These are phyloP conservation scores for Bombyx huttoni DNA, from an alignment of 2,888 invertebrate species.

Conservation along the genomic window DNA sequence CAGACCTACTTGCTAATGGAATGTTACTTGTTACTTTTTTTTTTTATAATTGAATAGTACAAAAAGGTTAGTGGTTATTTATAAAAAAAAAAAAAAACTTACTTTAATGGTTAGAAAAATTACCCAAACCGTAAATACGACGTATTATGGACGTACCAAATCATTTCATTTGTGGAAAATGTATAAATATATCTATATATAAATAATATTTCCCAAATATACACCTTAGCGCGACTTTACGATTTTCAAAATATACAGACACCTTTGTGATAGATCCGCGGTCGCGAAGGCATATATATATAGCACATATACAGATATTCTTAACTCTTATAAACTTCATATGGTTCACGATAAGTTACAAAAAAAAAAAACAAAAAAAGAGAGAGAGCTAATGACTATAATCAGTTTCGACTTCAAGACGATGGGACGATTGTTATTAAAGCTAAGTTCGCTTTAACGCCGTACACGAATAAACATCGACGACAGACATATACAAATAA, in stretches of 20 bases:
- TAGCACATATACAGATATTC: neutral
- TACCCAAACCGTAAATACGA: conserved; percentile 55
- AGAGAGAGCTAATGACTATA: conserved; percentile 59
- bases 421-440: conserved; percentile 61
- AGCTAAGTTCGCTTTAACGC: conserved; percentile 31
- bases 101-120: conserved; percentile 52
- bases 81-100: conserved; percentile 33
- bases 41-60: conserved; percentile 5
- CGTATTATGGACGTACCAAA: conserved; percentile 31
- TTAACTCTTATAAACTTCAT: neutral
- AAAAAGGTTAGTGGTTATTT: conserved; percentile 50
- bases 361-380: too few relatives aligned
- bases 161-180: conserved; percentile 9
- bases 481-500: conserved; percentile 10
- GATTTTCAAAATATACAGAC: conserved; percentile 2
- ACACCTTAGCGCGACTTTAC: neutral
- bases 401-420: conserved; percentile 42
- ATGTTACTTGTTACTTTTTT: conserved; percentile 40
- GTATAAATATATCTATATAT: conserved; percentile 9
- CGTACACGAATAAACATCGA: conserved; percentile 14
- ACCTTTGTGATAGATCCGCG: neutral
- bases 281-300: neutral
- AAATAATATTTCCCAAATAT: neutral
- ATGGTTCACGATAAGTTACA: conserved; percentile 1
- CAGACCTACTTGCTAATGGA: conserved; percentile 52